Base-by-base conservation (phyloP, 2,888 invertebrate genomes). In the Mesodorylaimus sp. region DNA sequence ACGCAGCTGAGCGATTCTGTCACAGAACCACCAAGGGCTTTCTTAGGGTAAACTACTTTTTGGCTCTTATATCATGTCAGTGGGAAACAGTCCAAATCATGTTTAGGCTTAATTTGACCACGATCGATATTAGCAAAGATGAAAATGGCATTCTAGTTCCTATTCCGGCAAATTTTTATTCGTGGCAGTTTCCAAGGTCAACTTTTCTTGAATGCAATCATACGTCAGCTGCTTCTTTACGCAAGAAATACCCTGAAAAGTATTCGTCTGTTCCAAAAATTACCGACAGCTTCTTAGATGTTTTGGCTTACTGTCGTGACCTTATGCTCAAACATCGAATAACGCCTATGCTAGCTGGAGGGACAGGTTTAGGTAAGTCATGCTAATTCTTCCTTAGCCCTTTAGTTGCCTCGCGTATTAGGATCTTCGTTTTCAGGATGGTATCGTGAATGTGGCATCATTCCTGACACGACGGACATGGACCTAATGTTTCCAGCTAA, bases 381-480 rank as follows among this genome's bases (percentile, higher is more conserved):
- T n/a, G n/a, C n/a, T n/a, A n/a, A n/a, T n/a, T n/a, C n/a, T n/a
- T n/a, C n/a, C n/a, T n/a, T n/a, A n/a, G n/a, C n/a, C n/a, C n/a
- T n/a, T n/a, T n/a, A n/a, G n/a, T n/a, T n/a, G n/a, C n/a, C n/a
- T n/a, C n/a, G n/a, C n/a, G n/a, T n/a, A n/a, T n/a, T n/a, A n/a
- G n/a, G n/a, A n/a, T n/a, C n/a, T n/a, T n/a, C n/a, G 26, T 48
- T 25, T 42, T n/a, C 27, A 42, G 48, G 48, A 7, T 48, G 48
- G 48, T 24, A 25, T 21, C 41, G 47, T 2, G 52, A 52, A 23
- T 52, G 52, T 28, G 52, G 50, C 27, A 25, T 52, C 21, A 50
- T 52, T 29, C 48, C 52, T 3, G 23, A 52, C 32, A 52, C 52
- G 21, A 50, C 47, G 1, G 52, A 52, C 38, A 2, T 52, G 26